phyloP scores from a whole-genome alignment of 2,113 vertebrate genomes.

The Tyto alba region DNA sequence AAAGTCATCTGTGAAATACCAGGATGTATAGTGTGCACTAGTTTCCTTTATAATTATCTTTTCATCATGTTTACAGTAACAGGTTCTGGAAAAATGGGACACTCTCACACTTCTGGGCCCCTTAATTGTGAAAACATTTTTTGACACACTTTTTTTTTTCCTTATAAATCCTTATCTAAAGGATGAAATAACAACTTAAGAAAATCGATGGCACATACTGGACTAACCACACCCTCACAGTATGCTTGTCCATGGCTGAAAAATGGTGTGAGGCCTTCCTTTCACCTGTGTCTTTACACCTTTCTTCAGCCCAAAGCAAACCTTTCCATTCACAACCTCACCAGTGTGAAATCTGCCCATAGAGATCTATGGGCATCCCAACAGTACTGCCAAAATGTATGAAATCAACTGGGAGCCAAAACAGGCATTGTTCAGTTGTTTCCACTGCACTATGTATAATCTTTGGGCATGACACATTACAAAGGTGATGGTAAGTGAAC shows the following conservation, averaged over 20 bases:
- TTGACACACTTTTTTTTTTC: fast-evolving
- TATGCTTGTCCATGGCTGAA: background rate
- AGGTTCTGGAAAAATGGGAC: background rate
- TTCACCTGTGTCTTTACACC: fast-evolving
- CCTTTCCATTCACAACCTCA: background rate
- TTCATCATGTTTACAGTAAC: background rate
- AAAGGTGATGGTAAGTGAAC: background rate
- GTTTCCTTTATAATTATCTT: background rate
- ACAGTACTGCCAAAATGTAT: fast-evolving
- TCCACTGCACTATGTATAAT: background rate
- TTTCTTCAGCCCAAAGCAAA: background rate
- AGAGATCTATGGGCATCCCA: background rate
- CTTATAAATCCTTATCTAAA: background rate
- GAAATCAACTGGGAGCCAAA: background rate
- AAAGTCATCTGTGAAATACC: background rate
- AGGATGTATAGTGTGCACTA: background rate
- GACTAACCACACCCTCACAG: background rate
- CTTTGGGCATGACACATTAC: background rate
- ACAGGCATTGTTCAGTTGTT: fast-evolving
- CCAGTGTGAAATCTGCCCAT: background rate
- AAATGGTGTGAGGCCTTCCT: background rate
- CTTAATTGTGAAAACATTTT: background rate
- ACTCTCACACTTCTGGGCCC: background rate
- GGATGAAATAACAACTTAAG: background rate
- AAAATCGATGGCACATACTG: background rate